Base-by-base conservation (phyloP, 1,140 invertebrate species). In the Leptinotarsa texana region DNA sequence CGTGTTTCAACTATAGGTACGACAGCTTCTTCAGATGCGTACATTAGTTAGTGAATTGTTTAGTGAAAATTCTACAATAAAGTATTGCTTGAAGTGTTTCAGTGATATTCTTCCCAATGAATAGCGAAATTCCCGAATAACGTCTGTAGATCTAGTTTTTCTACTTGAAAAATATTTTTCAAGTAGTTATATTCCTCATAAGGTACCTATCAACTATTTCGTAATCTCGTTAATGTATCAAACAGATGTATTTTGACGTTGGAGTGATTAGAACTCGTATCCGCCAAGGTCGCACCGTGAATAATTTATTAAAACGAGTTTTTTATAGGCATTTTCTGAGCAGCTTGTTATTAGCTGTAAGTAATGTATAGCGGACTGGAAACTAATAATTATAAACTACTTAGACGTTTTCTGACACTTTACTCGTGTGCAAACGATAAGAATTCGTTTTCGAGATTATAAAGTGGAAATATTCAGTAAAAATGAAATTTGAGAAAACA, bases 301-400 rank as follows among this genome's bases (percentile, higher is more conserved):
- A 73, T 73, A 73, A 73, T 65, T 73, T 73, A 73, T 73, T 73
- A 42, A 73, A 73, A 73, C 71, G 61, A 73, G 71, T 73, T 73
- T 73, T 65, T 63, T 69, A 49, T 69, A 42, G 63, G 13, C 27
- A 65, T 61, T 70, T 51, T 70, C 47, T 67, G 62, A 27, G 49
- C 57, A 74, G 73, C 77, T 78, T 67, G 77, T 78, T 78, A 78
- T 76, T 78, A 78, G 62, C 33, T n/a, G 47, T 73, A 77, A 77
- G 74, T 78, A 75, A 74, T 74, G 74, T 63, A 70, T 42, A 63
- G 72, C 65, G 71, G 27, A 27, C 74, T 74, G 69, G 63, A 69
- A 78, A 72, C 73, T 71, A 66, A n/a, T 73, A 79, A 79, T 79
- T 79, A 79, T 79, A 79, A 79, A 75, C 73, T 79, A 79, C 78